Conservation (phyloP, 2,888 invertebrate species). For the Drosophila acutilabella region DNA sequence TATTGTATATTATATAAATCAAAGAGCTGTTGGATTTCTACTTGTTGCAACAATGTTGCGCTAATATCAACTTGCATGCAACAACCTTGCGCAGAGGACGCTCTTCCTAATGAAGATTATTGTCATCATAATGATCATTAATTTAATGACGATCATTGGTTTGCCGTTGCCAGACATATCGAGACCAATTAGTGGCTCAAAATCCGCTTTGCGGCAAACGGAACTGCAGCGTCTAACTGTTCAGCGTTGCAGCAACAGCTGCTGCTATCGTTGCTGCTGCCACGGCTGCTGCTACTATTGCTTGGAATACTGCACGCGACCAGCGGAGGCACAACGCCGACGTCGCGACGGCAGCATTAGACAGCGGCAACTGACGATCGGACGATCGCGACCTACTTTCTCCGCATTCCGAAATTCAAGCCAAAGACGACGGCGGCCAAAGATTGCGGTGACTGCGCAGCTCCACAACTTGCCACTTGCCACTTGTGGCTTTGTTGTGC, state of each 20-base stretch:
- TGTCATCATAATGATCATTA: constrained; percentile 28
- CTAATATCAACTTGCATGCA: constrained; percentile 66
- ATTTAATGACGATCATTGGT: constrained; percentile 36
- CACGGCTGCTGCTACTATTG: constrained; percentile 36
- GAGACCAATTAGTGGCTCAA: constrained; percentile 81
- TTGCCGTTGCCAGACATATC: constrained; percentile 66
- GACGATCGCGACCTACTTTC: constrained; percentile 84
- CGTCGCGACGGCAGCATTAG: constrained; percentile 27
- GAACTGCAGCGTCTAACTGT: constrained; percentile 81
- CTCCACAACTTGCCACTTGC: constrained; percentile 51
- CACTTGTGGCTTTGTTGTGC: constrained; percentile 67
- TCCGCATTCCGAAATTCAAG: constrained; percentile 83
- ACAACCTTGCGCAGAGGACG: constrained; percentile 67
- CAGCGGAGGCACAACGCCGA: constrained; percentile 38
- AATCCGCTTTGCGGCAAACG: constrained; percentile 84
- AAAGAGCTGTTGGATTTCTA: too few species aligned
- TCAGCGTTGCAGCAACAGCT: constrained; percentile 49
- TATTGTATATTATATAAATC: neutral
- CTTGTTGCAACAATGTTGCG: constrained; percentile 70
- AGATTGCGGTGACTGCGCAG: constrained; percentile 9
- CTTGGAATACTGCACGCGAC: constrained; percentile 76
- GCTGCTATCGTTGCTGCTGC: constrained; percentile 8
- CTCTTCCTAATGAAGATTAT: constrained; percentile 20
- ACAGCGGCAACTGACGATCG: constrained; percentile 34
- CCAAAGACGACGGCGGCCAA: constrained; percentile 35